A percentile compares a stretch with the other conserved stretches of the same genome.
phyloP scores from a whole-genome alignment of 2,113 vertebrate species.

The Gnathonemus echidnorhynchus region DNA sequence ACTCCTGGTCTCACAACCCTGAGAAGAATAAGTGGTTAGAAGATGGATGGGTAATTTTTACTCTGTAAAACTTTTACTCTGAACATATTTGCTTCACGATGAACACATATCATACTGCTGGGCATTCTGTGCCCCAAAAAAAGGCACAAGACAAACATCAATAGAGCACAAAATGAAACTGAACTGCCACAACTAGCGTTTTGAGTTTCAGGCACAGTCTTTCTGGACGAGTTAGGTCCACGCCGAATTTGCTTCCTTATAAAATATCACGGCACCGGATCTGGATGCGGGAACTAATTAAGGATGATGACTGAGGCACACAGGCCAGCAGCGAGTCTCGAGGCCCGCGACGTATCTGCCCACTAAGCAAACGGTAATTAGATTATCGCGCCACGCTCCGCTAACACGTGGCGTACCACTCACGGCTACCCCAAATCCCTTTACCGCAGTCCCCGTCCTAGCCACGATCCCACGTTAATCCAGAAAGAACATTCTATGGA shows the following conservation, averaged over 20 bases:
- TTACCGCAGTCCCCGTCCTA: constrained; percentile 5
- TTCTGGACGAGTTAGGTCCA: background rate
- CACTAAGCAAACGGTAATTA: constrained; percentile 9
- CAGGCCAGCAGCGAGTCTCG: background rate
- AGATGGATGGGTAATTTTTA: background rate
- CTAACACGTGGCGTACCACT: constrained; percentile 1
- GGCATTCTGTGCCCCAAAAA: background rate
- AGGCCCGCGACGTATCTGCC: background rate
- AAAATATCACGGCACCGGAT: background rate
- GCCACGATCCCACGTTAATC: background rate
- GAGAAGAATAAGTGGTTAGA: background rate
- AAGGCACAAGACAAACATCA: background rate
- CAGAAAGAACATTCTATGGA: background rate
- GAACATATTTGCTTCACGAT: background rate
- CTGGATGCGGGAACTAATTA: background rate
- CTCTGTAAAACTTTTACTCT: too few species aligned
- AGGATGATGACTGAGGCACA: background rate
- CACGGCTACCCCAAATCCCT: constrained; percentile 14
- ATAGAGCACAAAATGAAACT: background rate
- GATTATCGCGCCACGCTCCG: constrained; percentile 9
- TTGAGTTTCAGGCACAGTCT: background rate
- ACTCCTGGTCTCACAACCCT: background rate
- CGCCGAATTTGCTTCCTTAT: background rate
- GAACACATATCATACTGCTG: background rate
- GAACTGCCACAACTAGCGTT: background rate